Base-by-base conservation (phyloP, 2,888 invertebrate genomes). In the Pandemis corylana region DNA sequence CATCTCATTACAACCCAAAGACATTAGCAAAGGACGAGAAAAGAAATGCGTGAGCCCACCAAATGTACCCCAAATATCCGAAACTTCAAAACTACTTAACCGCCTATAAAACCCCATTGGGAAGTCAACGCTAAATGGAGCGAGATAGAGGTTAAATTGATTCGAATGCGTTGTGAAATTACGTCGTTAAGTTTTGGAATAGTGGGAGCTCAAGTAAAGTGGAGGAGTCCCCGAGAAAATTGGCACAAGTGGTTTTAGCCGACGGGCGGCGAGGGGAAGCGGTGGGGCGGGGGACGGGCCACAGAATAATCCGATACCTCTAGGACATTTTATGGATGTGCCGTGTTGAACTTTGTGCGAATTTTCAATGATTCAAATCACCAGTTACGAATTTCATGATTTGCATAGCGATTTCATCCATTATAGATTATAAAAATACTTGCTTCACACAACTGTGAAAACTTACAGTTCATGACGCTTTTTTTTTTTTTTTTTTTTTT, bases 221-320 rank as follows among this genome's bases (percentile, higher is more conserved):
- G 91, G 92, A 91, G 90, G 89, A 93, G 92, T 91, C 91, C 86
- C 90, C 87, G 88, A 92, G 92, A 94, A 93, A 94, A 94, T 95
- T 93, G 94, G 95, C 93, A 94, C 94, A 94, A 95, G 94, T 94
- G 93, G 93, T 94, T 93, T 92, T 92, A 94, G 93, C 87, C 82
- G 88, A 84, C 86, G 89, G 88, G 84, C 86, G 83, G 81, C 76
- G 84, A 83, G 83, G 86, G 83, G 82, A 79, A 79, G 76, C 79
- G 84, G 84, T 80, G 85, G 84, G 78, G 86, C 81, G 86, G 86
- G 86, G 87, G 83, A 80, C 78, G 80, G 82, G 78, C 49, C 79
- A 82, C 77, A 87, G 86, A 78, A 67, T 80, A 86, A 68, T 42
- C 80, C 9, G 20, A 13, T 42, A 42, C 36, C 20, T 44, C 15